Base-by-base conservation (phyloP, 2,113 vertebrate species). In the Passer montanus region DNA sequence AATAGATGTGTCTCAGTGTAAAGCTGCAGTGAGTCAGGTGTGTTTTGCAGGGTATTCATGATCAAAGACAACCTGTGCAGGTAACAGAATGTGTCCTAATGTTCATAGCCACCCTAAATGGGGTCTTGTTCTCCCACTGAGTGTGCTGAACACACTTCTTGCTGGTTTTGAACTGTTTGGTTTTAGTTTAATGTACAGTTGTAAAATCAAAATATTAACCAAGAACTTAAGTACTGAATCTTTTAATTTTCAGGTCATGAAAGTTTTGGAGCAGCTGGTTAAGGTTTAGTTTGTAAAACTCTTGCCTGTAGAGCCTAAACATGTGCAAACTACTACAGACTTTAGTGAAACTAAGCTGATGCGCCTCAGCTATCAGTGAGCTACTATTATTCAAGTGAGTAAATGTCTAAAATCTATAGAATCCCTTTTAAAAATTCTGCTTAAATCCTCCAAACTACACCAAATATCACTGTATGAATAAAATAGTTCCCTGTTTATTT, bases 401-500 rank as follows among this genome's bases (percentile, higher is more conserved):
- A 83, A 49, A 3, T 21, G 8, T 41, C 81, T 60, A 75, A 90
- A 94, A 59, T 52, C 56, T 43, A 14, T 33, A 72, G 7, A 9
- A 60, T 80, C 26, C 59, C n/a, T 64, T 44, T 2, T 1, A 43
- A 27, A 49, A 56, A 6, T 35, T 69, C 53, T 90, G 15, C 2
- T 78, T 77, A 84, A 86, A 63, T 35, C 6, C 24, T 58, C 30
- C 39, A 86, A 90, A 43, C 35, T 33, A 39, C 20, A 58, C 9
- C 14, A 47, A 68, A 87, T 81, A 21, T 49, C 26, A 62, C 26
- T 44, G 21, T 33, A 35, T 49, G 60, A 88, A 72, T 68, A 33
- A 53, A 50, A 55, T 91, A 86, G 56, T 96, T 97, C 20, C 26
- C 30, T 68, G 10, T 78, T 89, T 84, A 55, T 79, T 81, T 67